A percentile compares a stretch with the other conserved stretches of the same genome.
These are phyloP conservation scores for Lamellibrachia luymesi DNA, from an alignment of 1,140 invertebrate genomes.

Conservation along the genomic window DNA sequence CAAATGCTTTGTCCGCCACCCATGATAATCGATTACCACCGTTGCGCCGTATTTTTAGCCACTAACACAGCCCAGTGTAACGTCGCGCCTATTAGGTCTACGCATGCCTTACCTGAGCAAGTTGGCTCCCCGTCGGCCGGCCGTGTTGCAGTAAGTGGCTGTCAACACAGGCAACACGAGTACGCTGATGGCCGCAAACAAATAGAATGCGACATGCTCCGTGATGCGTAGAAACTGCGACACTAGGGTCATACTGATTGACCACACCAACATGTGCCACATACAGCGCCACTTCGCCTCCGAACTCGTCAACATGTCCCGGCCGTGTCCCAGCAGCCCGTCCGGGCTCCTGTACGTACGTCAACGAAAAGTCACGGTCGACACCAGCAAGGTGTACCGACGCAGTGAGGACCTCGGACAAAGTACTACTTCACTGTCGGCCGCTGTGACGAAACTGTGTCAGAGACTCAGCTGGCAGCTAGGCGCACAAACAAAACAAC, in stretches of 20 bases:
- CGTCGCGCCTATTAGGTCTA: too few species aligned
- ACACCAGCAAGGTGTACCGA: not conserved
- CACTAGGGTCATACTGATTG: conserved; percentile 25
- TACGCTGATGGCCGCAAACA: conserved; percentile 20
- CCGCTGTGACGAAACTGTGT: not conserved
- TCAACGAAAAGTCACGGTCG: not conserved
- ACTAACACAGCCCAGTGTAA: too few species aligned
- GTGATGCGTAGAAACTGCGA: conserved; percentile 26
- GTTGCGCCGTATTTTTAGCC: too few species aligned
- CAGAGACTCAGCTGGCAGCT: not conserved
- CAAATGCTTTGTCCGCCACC: too few species aligned
- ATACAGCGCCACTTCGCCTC: conserved; percentile 29
- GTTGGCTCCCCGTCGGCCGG: conserved; percentile 21
- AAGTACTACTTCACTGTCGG: not conserved
- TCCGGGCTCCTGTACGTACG: not conserved
- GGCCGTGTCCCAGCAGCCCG: not conserved
- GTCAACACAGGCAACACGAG: conserved; percentile 26
- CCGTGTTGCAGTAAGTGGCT: conserved; percentile 26
- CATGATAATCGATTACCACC: too few species aligned
- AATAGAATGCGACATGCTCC: conserved; percentile 28
- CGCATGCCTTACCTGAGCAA: conserved; percentile 20
- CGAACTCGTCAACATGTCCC: conserved; percentile 26
- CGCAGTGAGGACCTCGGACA: not conserved
- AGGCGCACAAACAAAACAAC: not conserved
- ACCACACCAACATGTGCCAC: conserved; percentile 29